Percentiles rank a stretch among this genome's conserved stretches.
Evolutionary conservation across 2,113 vertebrate genomes (phyloP).

Genomic region (Calypte anna): DNA sequence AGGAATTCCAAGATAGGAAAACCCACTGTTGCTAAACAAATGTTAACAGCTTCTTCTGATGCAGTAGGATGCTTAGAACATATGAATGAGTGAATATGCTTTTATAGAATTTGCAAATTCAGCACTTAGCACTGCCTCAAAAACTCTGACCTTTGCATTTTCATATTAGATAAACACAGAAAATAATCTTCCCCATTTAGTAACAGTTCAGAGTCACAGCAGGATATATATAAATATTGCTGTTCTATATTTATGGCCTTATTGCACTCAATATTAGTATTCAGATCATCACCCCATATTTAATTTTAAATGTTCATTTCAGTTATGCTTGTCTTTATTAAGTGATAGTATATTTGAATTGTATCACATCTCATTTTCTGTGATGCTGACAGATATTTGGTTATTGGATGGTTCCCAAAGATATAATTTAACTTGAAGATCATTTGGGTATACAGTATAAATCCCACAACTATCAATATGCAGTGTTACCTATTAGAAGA

Average conservation of each 20-base stretch:
- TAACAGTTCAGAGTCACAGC: background rate
- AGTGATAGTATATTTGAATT: background rate
- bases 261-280: background rate
- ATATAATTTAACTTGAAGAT: background rate
- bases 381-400: background rate
- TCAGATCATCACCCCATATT: background rate
- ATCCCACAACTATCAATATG: background rate
- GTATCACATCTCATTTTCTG: background rate
- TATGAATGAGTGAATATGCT: background rate
- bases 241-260: background rate
- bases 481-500: background rate
- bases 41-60: background rate
- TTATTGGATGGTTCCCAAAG: background rate
- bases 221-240: background rate
- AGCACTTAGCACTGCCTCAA: background rate
- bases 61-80: background rate
- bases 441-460: background rate
- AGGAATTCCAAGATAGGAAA: background rate
- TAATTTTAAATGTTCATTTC: background rate
- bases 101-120: background rate
- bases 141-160: background rate
- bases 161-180: background rate
- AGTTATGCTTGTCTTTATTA: background rate
- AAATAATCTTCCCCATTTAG: background rate
- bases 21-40: background rate